Evolutionary conservation across 2,797 vertebrate genomes (phyloP).

Genomic region (Hybognathus amarus): DNA sequence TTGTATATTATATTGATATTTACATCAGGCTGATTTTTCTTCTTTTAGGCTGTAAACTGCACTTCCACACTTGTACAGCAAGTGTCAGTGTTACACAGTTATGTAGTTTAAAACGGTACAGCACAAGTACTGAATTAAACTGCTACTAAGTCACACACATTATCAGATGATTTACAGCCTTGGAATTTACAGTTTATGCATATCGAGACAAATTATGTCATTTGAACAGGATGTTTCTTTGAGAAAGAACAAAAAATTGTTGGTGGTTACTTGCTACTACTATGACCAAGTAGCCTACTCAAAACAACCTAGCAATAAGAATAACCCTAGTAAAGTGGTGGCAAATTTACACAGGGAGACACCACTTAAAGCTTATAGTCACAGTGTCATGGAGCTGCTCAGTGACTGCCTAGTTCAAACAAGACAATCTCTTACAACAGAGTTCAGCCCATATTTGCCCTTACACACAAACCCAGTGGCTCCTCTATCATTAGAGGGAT

Average conservation of each 20-base stretch:
- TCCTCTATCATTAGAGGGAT: constrained; percentile 5
- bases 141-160: neutral
- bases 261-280: neutral
- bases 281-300: neutral
- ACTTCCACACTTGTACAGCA: constrained; percentile 26
- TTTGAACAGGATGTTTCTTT: neutral
- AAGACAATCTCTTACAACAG: neutral
- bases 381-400: neutral
- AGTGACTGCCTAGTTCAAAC: neutral
- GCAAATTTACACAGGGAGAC: neutral
- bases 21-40: neutral
- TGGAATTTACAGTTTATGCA: too few relatives aligned
- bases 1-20: neutral
- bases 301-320: neutral
- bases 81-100: constrained; percentile 24
- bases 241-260: neutral
- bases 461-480: neutral
- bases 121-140: neutral
- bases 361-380: neutral
- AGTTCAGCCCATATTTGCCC: neutral
- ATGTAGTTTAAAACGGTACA: neutral
- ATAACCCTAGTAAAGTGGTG: neutral
- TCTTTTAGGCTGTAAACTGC: neutral
- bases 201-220: neutral
- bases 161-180: neutral